These are phyloP conservation scores for Semnopithecus entellus DNA, from an alignment of 2,113 vertebrate genomes.

Conservation along the genomic window DNA sequence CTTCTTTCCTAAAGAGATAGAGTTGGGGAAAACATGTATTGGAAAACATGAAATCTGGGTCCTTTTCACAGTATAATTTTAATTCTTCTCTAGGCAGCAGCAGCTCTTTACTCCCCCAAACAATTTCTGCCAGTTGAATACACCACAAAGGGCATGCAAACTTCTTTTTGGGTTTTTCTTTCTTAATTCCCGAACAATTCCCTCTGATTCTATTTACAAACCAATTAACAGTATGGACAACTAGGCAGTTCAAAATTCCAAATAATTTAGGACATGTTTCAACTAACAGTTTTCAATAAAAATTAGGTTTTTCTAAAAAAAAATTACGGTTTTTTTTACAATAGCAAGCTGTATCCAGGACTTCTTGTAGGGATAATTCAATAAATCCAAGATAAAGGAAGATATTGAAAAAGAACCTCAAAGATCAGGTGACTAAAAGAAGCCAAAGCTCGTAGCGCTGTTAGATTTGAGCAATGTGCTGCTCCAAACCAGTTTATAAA, in stretches of 20 bases:
- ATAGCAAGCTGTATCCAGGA: neutral
- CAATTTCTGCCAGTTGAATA: neutral
- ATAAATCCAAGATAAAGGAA: neutral
- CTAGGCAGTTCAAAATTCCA: neutral
- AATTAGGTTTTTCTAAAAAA: neutral
- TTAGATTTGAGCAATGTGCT: neutral
- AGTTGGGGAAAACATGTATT: neutral
- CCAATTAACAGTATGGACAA: neutral
- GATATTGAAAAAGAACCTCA: neutral
- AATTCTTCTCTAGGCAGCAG: neutral
- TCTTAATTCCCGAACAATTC: neutral
- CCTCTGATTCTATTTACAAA: neutral
- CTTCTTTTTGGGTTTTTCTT: neutral
- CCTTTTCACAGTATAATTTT: neutral
- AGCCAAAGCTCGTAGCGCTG: neutral
- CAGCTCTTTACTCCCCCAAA: neutral
- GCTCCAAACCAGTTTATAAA: neutral
- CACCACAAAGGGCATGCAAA: neutral
- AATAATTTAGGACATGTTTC: neutral
- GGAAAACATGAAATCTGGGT: neutral
- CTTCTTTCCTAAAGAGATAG: neutral
- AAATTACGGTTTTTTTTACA: neutral
- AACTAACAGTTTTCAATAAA: neutral
- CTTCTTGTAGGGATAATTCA: neutral
- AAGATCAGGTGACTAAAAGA: neutral